Base-by-base conservation (phyloP, 1,140 invertebrate genomes). In the Hypsibius dujardini region DNA sequence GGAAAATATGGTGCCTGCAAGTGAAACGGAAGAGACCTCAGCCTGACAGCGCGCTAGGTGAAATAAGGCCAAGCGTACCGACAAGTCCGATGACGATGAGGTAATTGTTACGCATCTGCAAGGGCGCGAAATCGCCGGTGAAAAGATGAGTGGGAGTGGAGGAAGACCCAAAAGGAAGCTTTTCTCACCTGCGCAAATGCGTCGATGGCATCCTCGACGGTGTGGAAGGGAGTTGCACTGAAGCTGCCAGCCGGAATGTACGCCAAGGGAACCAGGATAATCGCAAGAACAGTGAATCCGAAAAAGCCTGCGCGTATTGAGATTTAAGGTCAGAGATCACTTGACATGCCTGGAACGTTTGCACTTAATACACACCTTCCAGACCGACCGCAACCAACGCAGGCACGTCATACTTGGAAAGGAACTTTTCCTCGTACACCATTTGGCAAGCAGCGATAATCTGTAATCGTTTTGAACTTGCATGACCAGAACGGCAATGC, bases 391-490 rank as follows among this genome's bases (percentile, higher is more conserved):
- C 92, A 73, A 80, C 76, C 40, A 89, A 77, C 2, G 87, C 84
- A 1, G 90, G 87, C 59, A 95, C 90, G 79, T 94, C 88, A 71
- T 87, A 82, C 56, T 86, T 85, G 62, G 84, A 80, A 0, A 95
- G 84, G 81, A 86, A 93, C 81, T 91, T 93, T 79, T 97, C 92
- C 81, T 97, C 93, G 70, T 90, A 86, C 0, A 95, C 90, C 88
- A 95, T 94, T 82, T 95, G 91, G 69, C 85, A 82, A 1, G 91
- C 88, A n/a, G 87, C 87, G 74, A 96, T 85, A 56, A 96, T 85
- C 70, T 78, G 77, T 3, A 14, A 67, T 7, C n/a, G n/a, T n/a
- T n/a, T n/a, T n/a, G n/a, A n/a, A n/a, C n/a, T n/a, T n/a, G n/a
- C n/a, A n/a, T n/a, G n/a, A n/a, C n/a, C n/a, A n/a, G n/a, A n/a